Percentiles rank a stretch among this genome's conserved stretches.
Evolutionary conservation across 2,888 invertebrate species (phyloP).

Genomic region (Pimpla rufipes): DNA sequence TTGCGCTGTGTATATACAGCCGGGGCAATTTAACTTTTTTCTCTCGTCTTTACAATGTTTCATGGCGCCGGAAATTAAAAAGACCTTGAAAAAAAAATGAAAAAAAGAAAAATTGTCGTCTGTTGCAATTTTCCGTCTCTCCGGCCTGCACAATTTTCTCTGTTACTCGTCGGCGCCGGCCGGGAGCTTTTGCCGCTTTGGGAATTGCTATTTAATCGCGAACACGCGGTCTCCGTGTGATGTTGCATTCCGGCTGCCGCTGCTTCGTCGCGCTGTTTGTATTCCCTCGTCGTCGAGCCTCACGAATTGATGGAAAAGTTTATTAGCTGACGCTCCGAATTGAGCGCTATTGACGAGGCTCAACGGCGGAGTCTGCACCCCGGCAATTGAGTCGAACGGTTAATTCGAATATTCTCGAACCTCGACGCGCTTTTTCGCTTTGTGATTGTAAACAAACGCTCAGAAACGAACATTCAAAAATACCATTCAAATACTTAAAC

Average conservation of each 20-base stretch:
- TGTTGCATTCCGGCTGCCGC: not conserved
- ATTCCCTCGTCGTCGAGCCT: not conserved
- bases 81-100: not conserved
- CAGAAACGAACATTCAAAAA: not conserved
- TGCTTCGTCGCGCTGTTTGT: conserved; percentile 13
- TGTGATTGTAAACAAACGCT: no score
- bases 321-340: conserved; percentile 36
- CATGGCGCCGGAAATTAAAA: conserved; percentile 2
- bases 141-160: not conserved
- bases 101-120: not conserved
- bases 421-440: not conserved
- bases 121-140: conserved; percentile 16
- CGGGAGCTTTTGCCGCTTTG: conserved; percentile 10
- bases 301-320: conserved; percentile 51
- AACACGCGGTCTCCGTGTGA: conserved; percentile 19
- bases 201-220: conserved; percentile 11
- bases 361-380: not conserved
- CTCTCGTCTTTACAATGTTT: not conserved
- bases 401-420: conserved; percentile 1
- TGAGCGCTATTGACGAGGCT: conserved; percentile 14
- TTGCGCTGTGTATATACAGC: not conserved
- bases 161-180: conserved; percentile 3
- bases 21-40: not conserved
- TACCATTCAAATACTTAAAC: no score
- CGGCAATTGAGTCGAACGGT: conserved; percentile 26